Evolutionary conservation across 2,797 vertebrate species (phyloP).

Genomic region (Coregonus ussuriensis): DNA sequence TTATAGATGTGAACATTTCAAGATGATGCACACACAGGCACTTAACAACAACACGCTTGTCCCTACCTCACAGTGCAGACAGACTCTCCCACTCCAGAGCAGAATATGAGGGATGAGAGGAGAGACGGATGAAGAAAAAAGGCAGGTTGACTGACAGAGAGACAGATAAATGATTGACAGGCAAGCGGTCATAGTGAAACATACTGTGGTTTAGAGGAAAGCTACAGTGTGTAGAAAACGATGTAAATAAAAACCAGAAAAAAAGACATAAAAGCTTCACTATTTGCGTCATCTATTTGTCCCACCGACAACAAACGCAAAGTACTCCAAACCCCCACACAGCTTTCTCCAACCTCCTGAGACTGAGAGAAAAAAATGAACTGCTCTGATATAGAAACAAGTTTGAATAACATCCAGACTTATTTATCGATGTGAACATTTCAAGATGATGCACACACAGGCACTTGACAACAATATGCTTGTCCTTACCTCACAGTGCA

Average conservation of each 20-base stretch:
- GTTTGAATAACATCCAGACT: conserved; percentile 45
- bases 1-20: conserved; percentile 32
- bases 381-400: conserved; percentile 43
- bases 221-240: neutral
- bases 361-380: conserved; percentile 18
- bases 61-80: conserved; percentile 14
- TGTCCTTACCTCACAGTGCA: conserved; percentile 8
- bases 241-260: conserved; percentile 6
- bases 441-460: neutral
- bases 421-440: conserved; percentile 37
- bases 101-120: conserved; percentile 12
- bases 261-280: conserved; percentile 6
- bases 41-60: conserved; percentile 7
- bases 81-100: conserved; percentile 35
- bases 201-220: conserved; percentile 12
- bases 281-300: neutral
- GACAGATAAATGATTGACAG: neutral
- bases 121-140: conserved; percentile 7
- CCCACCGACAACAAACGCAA: conserved; percentile 34
- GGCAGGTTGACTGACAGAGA: neutral
- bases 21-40: conserved; percentile 4
- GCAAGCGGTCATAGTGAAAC: conserved; percentile 5
- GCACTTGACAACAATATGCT: conserved; percentile 10
- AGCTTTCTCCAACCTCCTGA: conserved; percentile 23
- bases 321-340: conserved; percentile 35